Base-by-base conservation (phyloP, 2,888 invertebrate genomes). In the Chironomus tentans region DNA sequence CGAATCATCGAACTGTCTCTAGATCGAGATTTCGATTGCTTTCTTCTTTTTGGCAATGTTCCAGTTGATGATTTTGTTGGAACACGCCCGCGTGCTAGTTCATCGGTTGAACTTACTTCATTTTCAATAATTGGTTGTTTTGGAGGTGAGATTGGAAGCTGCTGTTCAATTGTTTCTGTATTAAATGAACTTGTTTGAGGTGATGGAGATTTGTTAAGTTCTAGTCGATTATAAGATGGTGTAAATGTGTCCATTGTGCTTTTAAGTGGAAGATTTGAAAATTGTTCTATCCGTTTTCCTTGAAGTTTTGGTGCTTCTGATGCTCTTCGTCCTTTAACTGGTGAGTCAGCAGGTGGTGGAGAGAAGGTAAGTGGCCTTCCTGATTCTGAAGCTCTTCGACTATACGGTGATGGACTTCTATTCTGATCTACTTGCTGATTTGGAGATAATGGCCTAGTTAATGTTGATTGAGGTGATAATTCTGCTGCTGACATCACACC, bases 11-110 rank as follows among this genome's bases (percentile, higher is more conserved):
- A 83, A 2, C 80, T 77, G 47, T 83, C 83, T 3, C 83, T 80
- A 0, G 83, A 83, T 2, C 82, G 80, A n/a, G 82, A 82, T 47
- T 80, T 80, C 12, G 83, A 83, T 3, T 82, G 81, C 82, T 82
- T 61, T 81, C 78, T 2, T 82, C 82, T 1, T 3, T 82, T 15
- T 82, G 80, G 15, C 82, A 83, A 7, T 65, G 76, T 50, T 24
- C 77, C 74, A 68, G 7, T 83, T 47, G 15, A 13, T 47, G 72
- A 12, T 18, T 46, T 73, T 13, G 12, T 65, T 48, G 77, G 78
- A 18, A 79, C 78, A 12, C 68, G 18, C 3, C 74, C 74, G 46
- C 74, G 74, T 38, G 46, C 7, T 5, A 47, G 65, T 10, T 65
- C 65, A 24, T 72, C 74, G 10, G 62, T 74, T 46, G 72, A 72